A percentile compares a stretch with the other conserved stretches of the same genome.
Conservation (phyloP, 2,797 vertebrate genomes). For the Tolypeutes matacus region DNA sequence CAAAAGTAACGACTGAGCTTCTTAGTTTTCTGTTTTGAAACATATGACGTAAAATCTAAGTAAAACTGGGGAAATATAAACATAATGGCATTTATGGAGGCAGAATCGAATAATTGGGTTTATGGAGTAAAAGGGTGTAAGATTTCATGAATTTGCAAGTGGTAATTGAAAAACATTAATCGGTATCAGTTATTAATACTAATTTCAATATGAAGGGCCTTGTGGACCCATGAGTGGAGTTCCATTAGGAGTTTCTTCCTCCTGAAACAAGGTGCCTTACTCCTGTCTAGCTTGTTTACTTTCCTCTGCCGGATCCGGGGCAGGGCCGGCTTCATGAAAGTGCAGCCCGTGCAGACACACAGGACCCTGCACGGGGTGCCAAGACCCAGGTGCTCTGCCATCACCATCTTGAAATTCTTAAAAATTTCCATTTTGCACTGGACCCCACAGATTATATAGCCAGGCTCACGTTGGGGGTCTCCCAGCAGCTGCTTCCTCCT, state of each 20-base stretch:
- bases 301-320: background rate
- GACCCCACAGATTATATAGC: no score
- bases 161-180: background rate
- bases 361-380: background rate
- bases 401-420: conserved; percentile 7
- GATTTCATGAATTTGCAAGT: background rate
- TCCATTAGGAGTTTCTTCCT: background rate
- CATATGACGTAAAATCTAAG: background rate
- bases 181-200: background rate
- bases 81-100: background rate
- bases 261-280: background rate
- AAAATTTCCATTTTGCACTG: background rate
- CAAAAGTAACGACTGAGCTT: background rate
- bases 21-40: background rate
- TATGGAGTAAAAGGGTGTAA: background rate
- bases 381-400: no score
- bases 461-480: no score
- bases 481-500: background rate
- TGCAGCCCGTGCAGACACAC: background rate
- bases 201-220: background rate
- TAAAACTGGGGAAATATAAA: background rate
- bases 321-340: rapidly evolving
- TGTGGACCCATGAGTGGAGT: background rate
- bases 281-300: background rate
- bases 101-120: background rate